These are phyloP conservation scores for Phengaris arion DNA, from an alignment of 2,888 invertebrate genomes.

Conservation along the genomic window DNA sequence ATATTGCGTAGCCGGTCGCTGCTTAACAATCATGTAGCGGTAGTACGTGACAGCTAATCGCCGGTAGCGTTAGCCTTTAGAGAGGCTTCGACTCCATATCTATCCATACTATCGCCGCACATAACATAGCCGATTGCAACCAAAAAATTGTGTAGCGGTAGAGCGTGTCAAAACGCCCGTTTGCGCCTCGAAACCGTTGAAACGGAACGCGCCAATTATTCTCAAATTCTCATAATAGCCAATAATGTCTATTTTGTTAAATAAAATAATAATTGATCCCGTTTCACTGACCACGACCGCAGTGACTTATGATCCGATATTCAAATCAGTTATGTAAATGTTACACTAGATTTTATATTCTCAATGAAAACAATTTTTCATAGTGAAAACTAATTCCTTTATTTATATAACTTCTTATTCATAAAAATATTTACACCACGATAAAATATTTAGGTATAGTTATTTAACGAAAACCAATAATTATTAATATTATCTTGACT, in stretches of 20 bases:
- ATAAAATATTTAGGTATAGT: too few relatives aligned
- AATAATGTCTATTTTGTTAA: constrained; percentile 1
- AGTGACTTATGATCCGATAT: constrained; percentile 11
- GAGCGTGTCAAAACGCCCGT: background rate
- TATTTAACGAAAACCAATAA: too few relatives aligned
- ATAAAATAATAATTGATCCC: constrained; percentile 7
- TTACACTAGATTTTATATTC: background rate
- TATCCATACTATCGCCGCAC: too few relatives aligned
- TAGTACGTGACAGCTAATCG: too few relatives aligned
- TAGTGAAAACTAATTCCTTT: background rate
- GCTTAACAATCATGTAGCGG: too few relatives aligned
- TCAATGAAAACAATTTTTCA: background rate
- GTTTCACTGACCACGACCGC: background rate
- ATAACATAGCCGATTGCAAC: background rate
- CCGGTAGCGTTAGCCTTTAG: too few relatives aligned
- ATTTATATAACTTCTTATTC: background rate
- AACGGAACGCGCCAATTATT: background rate
- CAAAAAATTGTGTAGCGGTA: background rate
- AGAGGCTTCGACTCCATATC: too few relatives aligned
- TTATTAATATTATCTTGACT: too few relatives aligned
- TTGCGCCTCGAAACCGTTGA: background rate
- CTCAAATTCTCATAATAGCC: constrained; percentile 12
- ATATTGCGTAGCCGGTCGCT: too few relatives aligned
- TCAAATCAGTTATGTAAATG: background rate
- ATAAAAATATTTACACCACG: background rate